These are phyloP conservation scores for Dascyllus trimaculatus DNA, from an alignment of 2,113 vertebrate genomes.

Conservation along the genomic window DNA sequence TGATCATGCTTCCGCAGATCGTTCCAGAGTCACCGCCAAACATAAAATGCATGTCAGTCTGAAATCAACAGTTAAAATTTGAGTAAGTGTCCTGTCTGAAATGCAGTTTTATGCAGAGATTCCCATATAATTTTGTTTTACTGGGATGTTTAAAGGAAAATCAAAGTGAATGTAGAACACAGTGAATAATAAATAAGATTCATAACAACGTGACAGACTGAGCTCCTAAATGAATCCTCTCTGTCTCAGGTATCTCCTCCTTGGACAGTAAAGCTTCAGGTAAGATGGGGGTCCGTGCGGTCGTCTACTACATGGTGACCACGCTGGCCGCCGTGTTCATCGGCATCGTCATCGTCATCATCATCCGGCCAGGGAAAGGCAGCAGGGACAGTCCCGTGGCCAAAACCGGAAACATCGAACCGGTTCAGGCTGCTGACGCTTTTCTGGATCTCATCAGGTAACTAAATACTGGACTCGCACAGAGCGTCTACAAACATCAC, in stretches of 20 bases:
- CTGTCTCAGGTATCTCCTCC: constrained; percentile 91
- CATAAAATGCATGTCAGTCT: too few species aligned
- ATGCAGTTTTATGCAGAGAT: background rate
- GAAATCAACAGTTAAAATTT: too few species aligned
- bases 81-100: too few species aligned
- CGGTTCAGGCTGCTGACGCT: constrained; percentile 92
- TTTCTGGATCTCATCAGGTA: constrained; percentile 97
- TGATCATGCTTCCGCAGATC: too few species aligned
- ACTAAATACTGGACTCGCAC: background rate
- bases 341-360: constrained; percentile 93
- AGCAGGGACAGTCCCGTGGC: constrained; percentile 88
- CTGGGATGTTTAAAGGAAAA: background rate
- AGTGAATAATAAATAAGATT: background rate
- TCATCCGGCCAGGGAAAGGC: constrained; percentile 94
- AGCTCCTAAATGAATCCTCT: background rate
- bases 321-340: constrained; percentile 96
- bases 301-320: constrained; percentile 95
- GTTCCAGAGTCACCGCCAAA: too few species aligned
- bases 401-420: constrained; percentile 87
- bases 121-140: too few species aligned
- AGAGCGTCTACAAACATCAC: background rate
- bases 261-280: constrained; percentile 95
- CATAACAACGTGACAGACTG: too few species aligned
- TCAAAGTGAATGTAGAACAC: background rate
- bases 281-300: constrained; percentile 93